A percentile compares a stretch with the other conserved stretches of the same genome.
Evolutionary conservation across 2,888 invertebrate genomes (phyloP).

Genomic region (Diarsia dahlii): DNA sequence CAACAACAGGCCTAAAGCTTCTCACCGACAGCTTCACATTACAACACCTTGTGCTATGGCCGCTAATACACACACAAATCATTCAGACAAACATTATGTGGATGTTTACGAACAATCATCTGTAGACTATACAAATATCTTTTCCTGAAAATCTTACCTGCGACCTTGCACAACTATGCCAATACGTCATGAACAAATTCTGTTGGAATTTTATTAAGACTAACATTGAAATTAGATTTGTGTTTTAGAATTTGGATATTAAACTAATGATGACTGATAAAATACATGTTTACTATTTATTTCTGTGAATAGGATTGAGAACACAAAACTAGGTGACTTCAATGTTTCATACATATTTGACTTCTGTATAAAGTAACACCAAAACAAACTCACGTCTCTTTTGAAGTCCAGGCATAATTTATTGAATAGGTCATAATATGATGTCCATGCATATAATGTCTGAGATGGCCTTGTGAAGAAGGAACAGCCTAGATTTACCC

Average conservation of each 20-base stretch:
- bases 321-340: not conserved
- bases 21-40: slow-evolving; percentile 14
- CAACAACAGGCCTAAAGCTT: slow-evolving; percentile 11
- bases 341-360: not conserved
- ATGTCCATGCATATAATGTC: not conserved
- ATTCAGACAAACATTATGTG: slow-evolving; percentile 45
- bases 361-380: not conserved
- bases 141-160: slow-evolving; percentile 48
- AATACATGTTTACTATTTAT: not conserved
- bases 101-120: slow-evolving; percentile 51
- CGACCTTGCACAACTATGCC: slow-evolving; percentile 44
- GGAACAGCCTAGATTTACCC: not conserved
- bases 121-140: slow-evolving; percentile 52
- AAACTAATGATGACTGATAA: not conserved
- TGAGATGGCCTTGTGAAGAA: not conserved
- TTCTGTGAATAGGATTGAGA: not conserved
- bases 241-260: not conserved
- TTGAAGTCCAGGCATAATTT: not conserved
- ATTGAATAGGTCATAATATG: not conserved
- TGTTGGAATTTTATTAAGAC: slow-evolving; percentile 4
- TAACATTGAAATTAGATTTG: slow-evolving; percentile 5
- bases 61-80: slow-evolving; percentile 36
- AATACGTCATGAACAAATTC: slow-evolving; percentile 16
- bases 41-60: slow-evolving; percentile 12
- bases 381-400: not conserved